Conservation (phyloP, 1,140 invertebrate species). For the Formica selysi region DNA sequence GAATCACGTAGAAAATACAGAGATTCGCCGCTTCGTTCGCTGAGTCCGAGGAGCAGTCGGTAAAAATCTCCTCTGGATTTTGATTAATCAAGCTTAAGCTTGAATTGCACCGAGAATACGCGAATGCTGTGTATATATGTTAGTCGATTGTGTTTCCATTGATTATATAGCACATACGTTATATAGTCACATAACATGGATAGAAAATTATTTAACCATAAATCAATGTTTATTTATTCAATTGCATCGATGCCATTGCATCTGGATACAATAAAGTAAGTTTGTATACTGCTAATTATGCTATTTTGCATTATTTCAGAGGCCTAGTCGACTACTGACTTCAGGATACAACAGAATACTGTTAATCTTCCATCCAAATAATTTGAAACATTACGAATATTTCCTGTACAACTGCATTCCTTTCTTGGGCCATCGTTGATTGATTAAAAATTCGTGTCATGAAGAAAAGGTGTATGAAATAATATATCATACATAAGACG, state of each 20-base stretch:
- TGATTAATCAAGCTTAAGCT: not conserved
- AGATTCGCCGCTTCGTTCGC: conserved; percentile 71
- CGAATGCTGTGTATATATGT: not conserved
- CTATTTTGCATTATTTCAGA: conserved; percentile 58
- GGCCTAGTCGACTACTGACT: conserved; percentile 74
- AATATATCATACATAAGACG: no score
- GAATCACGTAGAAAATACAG: conserved; percentile 73
- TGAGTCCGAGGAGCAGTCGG: conserved; percentile 75
- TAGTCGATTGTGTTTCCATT: not conserved
- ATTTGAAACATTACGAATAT: conserved; percentile 60
- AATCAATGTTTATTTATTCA: not conserved
- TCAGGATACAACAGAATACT: conserved; percentile 9
- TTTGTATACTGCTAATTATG: conserved; percentile 6
- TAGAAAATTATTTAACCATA: not conserved
- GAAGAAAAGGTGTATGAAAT: conserved; percentile 3
- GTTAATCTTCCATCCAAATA: conserved; percentile 67
- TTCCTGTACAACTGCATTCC: conserved; percentile 68
- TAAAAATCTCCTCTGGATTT: conserved; percentile 44
- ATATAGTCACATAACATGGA: not conserved
- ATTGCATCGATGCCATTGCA: not conserved
- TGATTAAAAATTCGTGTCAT: conserved; percentile 9
- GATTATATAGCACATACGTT: not conserved
- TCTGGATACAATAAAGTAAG: not conserved
- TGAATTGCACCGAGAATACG: conserved; percentile 19
- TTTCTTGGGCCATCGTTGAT: conserved; percentile 53